Evolutionary conservation across 2,797 vertebrate genomes (phyloP).

Genomic region (Pterois miles): DNA sequence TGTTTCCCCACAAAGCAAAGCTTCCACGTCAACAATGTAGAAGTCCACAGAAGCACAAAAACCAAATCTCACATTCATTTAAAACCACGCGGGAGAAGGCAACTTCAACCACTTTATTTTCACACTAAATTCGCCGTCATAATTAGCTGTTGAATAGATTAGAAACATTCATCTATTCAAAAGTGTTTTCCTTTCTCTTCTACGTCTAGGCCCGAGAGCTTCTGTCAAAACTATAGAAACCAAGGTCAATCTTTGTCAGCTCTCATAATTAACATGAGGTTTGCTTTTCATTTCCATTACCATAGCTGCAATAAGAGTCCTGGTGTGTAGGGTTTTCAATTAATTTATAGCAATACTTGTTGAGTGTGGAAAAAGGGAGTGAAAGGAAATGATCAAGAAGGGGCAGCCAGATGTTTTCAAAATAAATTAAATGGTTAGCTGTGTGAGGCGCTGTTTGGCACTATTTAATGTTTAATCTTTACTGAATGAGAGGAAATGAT

Average conservation of each 20-base stretch:
- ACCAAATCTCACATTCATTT: neutral
- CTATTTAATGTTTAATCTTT: neutral
- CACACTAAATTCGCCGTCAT: neutral
- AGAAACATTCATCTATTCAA: neutral
- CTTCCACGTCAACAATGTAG: neutral
- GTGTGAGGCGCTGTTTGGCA: neutral
- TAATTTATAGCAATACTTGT: neutral
- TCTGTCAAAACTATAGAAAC: neutral
- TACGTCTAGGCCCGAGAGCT: neutral
- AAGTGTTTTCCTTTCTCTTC: neutral
- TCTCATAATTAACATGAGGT: neutral
- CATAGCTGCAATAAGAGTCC: neutral
- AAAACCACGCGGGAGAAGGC: neutral
- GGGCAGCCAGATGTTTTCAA: neutral
- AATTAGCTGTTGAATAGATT: slow-evolving; percentile 5
- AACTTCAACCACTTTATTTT: neutral
- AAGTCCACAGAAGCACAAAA: neutral
- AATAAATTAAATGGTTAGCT: neutral
- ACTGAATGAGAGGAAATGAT: neutral
- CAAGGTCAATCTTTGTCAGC: neutral
- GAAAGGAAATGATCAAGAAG: neutral
- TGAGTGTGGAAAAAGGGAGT: neutral
- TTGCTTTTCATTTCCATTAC: neutral
- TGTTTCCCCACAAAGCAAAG: neutral
- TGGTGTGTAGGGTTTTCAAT: neutral